A percentile compares a stretch with the other conserved stretches of the same genome.
Conservation (phyloP, 2,113 vertebrate species). For the Callorhinus ursinus region DNA sequence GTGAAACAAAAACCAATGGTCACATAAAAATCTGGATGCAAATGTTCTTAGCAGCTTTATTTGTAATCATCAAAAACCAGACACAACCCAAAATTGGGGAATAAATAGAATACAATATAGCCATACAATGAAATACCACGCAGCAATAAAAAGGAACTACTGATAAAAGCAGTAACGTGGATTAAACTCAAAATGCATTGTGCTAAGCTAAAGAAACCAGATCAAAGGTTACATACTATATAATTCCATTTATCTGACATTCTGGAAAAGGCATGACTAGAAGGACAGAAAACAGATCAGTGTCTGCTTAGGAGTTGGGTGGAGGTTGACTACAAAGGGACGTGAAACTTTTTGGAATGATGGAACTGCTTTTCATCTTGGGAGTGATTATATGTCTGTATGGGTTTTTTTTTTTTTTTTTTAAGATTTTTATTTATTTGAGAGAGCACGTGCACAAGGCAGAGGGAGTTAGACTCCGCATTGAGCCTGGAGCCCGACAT, state of each 20-base stretch:
- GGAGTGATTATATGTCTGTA: background rate
- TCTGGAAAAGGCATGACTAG: background rate
- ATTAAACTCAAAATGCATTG: background rate
- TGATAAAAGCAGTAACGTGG: background rate
- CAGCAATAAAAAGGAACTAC: background rate
- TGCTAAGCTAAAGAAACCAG: background rate
- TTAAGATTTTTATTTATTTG: background rate
- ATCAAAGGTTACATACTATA: background rate
- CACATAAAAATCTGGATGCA: background rate
- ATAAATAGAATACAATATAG: background rate
- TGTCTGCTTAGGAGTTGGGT: background rate
- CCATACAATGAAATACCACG: background rate
- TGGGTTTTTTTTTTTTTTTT: too few species aligned
- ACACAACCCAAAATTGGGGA: background rate
- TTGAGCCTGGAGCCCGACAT: background rate
- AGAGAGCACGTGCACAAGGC: background rate
- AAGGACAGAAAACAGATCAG: background rate
- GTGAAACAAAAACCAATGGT: background rate
- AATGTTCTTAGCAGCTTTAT: background rate
- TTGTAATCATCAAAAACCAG: background rate
- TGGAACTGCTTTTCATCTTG: background rate
- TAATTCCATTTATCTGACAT: background rate
- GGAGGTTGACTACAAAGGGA: background rate
- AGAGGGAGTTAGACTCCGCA: background rate
- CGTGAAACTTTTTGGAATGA: background rate